Base-by-base conservation (phyloP, 2,113 vertebrate species). In the Dasyprocta punctata region DNA sequence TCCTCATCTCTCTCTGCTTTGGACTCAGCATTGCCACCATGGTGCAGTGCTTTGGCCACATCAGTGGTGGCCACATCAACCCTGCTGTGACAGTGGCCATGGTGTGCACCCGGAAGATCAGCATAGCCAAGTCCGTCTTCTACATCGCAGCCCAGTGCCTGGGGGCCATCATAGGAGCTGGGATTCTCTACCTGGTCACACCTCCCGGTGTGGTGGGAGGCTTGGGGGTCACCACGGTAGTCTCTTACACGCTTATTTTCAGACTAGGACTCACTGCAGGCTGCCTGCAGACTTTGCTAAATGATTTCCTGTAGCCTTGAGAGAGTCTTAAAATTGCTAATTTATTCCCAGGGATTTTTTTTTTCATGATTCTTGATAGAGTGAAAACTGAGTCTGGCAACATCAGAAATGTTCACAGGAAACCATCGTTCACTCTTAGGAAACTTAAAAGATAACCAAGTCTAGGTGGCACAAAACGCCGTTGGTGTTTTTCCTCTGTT, bases 1-100 rank as follows among this genome's bases (percentile, higher is more conserved):
- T 99, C 78, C 99, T 99, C 60, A 99, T 99, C 97, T 99, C 99
- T 26, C 99, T 99, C 14, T 99, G 99, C 98, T 99, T 99, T 81
- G 99, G 99, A 95, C 99, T 99, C 96, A 99, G 99, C 98, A 99
- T 99, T 17, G 99, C 99, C 33, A 99, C 99, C n/a, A 99, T 99
- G 99, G 99, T 99, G 95, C 99, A 99, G 92, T 99, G 99, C 97
- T 99, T 99, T 7, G 99, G 99, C 14, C 99, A 99, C 98, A 99
- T 99, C 98, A 99, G 99, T 0, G 99, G 99, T 0, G 99, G 99
- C 85, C 99, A 99, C 98, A 99, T 99, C 96, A 99, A 99, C 97
- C 99, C 99, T 0, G 99, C 99, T 0, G 99, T 99, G 90, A 99
- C 99, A 0, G 98, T 98, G 81, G 99, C 99, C 0, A 99, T 99